phyloP scores from a whole-genome alignment of 1,140 invertebrate genomes.

The Drosophila auraria region DNA sequence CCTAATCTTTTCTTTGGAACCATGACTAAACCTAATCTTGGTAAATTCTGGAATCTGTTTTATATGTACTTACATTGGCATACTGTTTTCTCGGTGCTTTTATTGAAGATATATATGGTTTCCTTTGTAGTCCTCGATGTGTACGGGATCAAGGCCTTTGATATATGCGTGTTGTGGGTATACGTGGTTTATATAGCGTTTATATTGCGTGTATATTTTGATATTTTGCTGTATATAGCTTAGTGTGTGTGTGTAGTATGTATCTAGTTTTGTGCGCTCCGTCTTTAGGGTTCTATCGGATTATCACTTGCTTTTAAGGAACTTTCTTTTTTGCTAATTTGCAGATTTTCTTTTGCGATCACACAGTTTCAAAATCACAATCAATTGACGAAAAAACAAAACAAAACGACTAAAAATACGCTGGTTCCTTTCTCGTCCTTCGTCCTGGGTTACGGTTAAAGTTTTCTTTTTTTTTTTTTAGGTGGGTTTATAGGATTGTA shows the following conservation, averaged over 20 bases:
- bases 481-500: slow-evolving; percentile 1
- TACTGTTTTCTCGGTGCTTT: slow-evolving; percentile 16
- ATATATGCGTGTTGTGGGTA: slow-evolving; percentile 2
- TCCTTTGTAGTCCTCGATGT: slow-evolving; percentile 10
- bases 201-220: slow-evolving; percentile 4
- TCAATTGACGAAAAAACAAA: slow-evolving; percentile 65
- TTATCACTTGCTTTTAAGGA: slow-evolving; percentile 81
- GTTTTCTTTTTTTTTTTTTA: slow-evolving; percentile 6
- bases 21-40: neutral
- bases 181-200: slow-evolving; percentile 9
- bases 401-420: slow-evolving; percentile 46
- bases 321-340: slow-evolving; percentile 70
- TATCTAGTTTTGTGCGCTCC: slow-evolving; percentile 18
- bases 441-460: neutral
- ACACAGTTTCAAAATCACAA: slow-evolving; percentile 81
- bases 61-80: slow-evolving; percentile 59
- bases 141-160: neutral
- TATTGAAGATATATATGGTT: slow-evolving; percentile 1
- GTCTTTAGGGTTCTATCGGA: slow-evolving; percentile 43
- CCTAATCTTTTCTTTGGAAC: too few species aligned
- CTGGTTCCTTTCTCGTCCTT: neutral
- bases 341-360: slow-evolving; percentile 68
- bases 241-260: neutral
- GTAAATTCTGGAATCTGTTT: neutral
- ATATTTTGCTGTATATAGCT: slow-evolving; percentile 4